A percentile compares a stretch with the other conserved stretches of the same genome.
Conservation (phyloP, 2,113 vertebrate genomes). For the Coreoperca whiteheadi region DNA sequence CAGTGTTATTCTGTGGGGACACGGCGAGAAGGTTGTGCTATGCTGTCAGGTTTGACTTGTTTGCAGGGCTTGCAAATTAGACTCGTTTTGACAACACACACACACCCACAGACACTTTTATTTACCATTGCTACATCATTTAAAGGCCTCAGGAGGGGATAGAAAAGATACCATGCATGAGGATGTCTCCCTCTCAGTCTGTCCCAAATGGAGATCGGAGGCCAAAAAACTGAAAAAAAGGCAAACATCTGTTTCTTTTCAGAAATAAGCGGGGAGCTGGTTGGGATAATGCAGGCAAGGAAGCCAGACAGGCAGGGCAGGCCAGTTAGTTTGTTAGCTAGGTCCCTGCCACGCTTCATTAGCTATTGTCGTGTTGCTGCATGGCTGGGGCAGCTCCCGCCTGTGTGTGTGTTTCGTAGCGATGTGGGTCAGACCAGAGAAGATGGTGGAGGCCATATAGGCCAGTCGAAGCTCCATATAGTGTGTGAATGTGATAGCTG, state of each 20-base stretch:
- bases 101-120: slow-evolving; percentile 23
- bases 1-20: slow-evolving; percentile 27
- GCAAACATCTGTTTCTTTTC: slow-evolving; percentile 29
- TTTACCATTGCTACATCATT: slow-evolving; percentile 40
- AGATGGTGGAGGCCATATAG: slow-evolving; percentile 67
- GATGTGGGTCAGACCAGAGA: slow-evolving; percentile 58
- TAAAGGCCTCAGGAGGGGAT: background rate
- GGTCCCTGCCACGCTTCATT: slow-evolving; percentile 67
- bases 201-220: background rate
- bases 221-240: slow-evolving; percentile 5
- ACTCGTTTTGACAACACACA: slow-evolving; percentile 29
- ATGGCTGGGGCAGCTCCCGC: slow-evolving; percentile 30
- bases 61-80: background rate
- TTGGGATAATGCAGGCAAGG: slow-evolving; percentile 60
- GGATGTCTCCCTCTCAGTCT: background rate
- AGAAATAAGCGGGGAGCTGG: slow-evolving; percentile 10
- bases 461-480: slow-evolving; percentile 39
- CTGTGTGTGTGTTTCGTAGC: slow-evolving; percentile 14
- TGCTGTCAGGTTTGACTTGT: slow-evolving; percentile 52
- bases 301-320: slow-evolving; percentile 66
- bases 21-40: background rate
- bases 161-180: slow-evolving; percentile 3
- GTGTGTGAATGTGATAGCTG: slow-evolving; percentile 33
- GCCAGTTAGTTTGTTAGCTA: slow-evolving; percentile 50
- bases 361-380: slow-evolving; percentile 68